Conservation (phyloP, 2,113 vertebrate species). For the Phylloscopus trochiloides region DNA sequence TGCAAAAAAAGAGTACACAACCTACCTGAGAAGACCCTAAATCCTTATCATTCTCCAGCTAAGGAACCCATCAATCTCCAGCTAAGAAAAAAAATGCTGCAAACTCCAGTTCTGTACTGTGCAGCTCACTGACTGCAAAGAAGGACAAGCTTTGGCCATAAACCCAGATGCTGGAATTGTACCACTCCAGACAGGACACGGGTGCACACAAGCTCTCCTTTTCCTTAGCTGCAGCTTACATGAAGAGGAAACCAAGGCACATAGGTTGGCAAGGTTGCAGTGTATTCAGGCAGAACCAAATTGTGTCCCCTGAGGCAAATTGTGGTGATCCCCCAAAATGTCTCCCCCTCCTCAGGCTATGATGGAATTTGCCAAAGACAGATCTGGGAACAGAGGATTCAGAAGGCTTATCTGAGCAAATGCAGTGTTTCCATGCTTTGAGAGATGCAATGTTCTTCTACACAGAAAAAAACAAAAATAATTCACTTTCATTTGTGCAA, state of each 20-base stretch:
- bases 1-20: background rate
- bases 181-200: background rate
- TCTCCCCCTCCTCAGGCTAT: fast-evolving
- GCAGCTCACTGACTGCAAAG: background rate
- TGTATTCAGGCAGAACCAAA: background rate
- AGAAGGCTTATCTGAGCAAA: background rate
- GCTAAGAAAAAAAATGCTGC: background rate
- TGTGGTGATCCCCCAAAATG: background rate
- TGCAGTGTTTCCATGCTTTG: background rate
- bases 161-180: background rate
- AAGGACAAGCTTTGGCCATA: fast-evolving
- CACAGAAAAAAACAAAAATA: background rate
- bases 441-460: background rate
- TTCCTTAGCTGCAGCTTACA: background rate
- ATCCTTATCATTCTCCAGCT: background rate
- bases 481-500: background rate
- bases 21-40: background rate
- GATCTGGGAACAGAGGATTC: background rate
- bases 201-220: background rate
- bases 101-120: background rate
- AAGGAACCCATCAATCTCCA: no score
- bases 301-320: background rate
- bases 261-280: background rate
- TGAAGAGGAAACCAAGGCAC: background rate
- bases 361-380: background rate